Conservation (phyloP, 2,797 vertebrate genomes). For the Myotis daubentonii region DNA sequence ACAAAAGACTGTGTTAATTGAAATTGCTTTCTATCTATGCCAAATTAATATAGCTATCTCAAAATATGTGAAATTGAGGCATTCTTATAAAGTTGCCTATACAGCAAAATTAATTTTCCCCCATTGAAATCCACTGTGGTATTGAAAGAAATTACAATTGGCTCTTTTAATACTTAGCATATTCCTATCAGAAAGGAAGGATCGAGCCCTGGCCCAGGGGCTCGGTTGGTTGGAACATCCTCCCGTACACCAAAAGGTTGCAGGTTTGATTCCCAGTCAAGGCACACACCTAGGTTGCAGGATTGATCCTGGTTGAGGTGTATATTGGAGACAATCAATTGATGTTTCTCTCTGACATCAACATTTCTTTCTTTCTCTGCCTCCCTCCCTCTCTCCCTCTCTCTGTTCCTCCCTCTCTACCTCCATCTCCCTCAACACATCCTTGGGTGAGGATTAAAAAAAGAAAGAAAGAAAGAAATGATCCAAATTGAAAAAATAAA, state of each 20-base stretch:
- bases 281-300: not conserved
- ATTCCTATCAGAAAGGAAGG: not conserved
- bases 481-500: conserved; percentile 31
- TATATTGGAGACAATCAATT: not conserved
- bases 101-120: not conserved
- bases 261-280: not conserved
- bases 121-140: not conserved
- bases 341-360: not conserved
- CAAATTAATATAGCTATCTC: conserved; percentile 40
- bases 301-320: not conserved
- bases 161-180: not conserved
- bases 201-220: not conserved
- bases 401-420: not conserved
- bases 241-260: not conserved
- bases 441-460: not conserved
- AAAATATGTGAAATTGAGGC: not conserved
- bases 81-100: not conserved
- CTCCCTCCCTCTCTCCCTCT: not conserved
- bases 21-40: not conserved
- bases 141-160: not conserved
- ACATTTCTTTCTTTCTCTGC: not conserved
- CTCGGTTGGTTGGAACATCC: not conserved
- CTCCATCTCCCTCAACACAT: not conserved
- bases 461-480: not conserved
- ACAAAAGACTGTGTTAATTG: conserved; percentile 30